A percentile compares a stretch with the other conserved stretches of the same genome.
Conservation (phyloP, 2,888 invertebrate species). For the Ophonus ardosiacus region DNA sequence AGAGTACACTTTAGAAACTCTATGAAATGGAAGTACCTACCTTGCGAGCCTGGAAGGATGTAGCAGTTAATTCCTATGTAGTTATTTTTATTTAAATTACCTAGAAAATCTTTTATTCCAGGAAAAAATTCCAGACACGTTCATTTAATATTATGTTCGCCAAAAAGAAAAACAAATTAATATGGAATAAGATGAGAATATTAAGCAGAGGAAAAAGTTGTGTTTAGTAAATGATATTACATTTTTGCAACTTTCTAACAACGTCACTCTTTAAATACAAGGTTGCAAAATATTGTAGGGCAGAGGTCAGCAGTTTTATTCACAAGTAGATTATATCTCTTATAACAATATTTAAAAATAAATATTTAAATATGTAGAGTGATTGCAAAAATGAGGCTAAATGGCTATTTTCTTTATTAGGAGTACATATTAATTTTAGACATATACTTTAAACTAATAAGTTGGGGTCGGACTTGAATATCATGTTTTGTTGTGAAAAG, state of each 20-base stretch:
- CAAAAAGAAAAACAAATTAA: slow-evolving; percentile 25
- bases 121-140: slow-evolving; percentile 25
- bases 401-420: no score
- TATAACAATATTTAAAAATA: no score
- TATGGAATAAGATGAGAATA: slow-evolving; percentile 33
- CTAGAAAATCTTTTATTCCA: not conserved
- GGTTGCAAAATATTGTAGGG: not conserved
- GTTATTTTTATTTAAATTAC: not conserved
- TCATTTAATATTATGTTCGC: slow-evolving; percentile 17
- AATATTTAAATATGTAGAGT: no score
- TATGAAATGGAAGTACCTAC: not conserved
- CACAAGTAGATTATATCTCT: not conserved
- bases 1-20: no score
- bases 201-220: slow-evolving; percentile 2
- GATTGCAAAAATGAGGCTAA: no score
- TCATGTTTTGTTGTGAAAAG: no score
- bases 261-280: not conserved
- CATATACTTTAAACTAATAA: no score
- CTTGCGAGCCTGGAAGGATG: not conserved
- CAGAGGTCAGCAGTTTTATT: not conserved
- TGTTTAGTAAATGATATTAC: not conserved
- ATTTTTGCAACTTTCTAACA: not conserved
- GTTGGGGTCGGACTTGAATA: no score
- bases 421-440: no score
- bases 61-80: not conserved